Base-by-base conservation (phyloP, 2,888 invertebrate species). In the Aelia acuminata region DNA sequence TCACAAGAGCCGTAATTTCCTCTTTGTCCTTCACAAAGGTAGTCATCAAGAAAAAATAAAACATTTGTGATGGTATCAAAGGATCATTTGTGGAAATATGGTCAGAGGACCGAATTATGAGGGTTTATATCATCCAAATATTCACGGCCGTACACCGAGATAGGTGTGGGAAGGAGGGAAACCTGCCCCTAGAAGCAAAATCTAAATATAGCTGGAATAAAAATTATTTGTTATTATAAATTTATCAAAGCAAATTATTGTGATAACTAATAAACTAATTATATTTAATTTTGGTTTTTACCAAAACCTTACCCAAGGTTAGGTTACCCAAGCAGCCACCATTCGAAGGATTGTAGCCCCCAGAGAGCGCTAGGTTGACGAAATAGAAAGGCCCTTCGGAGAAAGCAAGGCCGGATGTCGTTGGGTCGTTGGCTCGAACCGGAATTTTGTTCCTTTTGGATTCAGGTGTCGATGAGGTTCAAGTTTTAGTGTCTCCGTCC, bases 311-410 rank as follows among this genome's bases (percentile, higher is more conserved):
- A n/a, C n/a, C n/a, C n/a, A n/a, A n/a, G n/a, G n/a, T n/a, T n/a
- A n/a, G n/a, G n/a, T n/a, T n/a, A n/a, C n/a, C n/a, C n/a, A n/a
- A n/a, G n/a, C n/a, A n/a, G n/a, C 10, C n/a, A 53, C 4, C 2
- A 57, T 5, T 1, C 5, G 7, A 18, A 43, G n/a, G 11, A 80
- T 80, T 22, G 11, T 80, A 43, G 3, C 43, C 22, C 4, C 3
- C 43, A 80, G 80, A 80, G 43, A 47, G 80, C 80, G 43, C 80
- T n/a, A 47, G n/a, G 13, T 0, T n/a, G 10, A 43, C 1, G 43
- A 80, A 80, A 80, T 80, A 80, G 80, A 80, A 80, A 80, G 80
- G 43, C 43, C 43, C 39, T 39, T 80, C 8, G 80, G 39, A 47
- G 43, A 80, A 80, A 47, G 80, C 43, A 80, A 80, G 80, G 80